Percentiles rank a stretch among this genome's conserved stretches.
Conservation (phyloP, 2,113 vertebrate species). For the Leuciscus idus region DNA sequence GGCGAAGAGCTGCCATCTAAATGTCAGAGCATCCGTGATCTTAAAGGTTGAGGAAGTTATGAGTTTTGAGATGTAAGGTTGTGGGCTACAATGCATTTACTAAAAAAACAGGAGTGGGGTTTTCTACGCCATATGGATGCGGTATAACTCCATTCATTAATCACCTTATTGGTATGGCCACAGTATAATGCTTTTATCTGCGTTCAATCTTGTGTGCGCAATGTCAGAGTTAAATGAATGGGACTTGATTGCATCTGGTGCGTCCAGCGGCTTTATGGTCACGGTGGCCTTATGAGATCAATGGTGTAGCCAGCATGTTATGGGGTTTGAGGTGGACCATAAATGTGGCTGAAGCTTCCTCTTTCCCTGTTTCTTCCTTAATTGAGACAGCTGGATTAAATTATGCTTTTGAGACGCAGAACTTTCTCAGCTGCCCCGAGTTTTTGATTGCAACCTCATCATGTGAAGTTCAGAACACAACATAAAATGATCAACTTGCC, state of each 20-base stretch:
- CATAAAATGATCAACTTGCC: slow-evolving; percentile 19
- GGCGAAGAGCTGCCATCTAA: neutral
- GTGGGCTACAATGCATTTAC: slow-evolving; percentile 27
- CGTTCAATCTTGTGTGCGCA: slow-evolving; percentile 38
- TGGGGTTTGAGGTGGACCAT: slow-evolving; percentile 58
- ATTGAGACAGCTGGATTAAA: slow-evolving; percentile 59
- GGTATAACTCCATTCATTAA: slow-evolving; percentile 4
- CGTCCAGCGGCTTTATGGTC: slow-evolving; percentile 61
- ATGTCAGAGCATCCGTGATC: slow-evolving; percentile 7
- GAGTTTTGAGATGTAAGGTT: neutral
- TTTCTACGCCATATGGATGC: slow-evolving; percentile 24
- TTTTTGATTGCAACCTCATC: slow-evolving; percentile 47
- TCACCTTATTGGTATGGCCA: slow-evolving; percentile 11
- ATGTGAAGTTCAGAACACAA: slow-evolving; percentile 28
- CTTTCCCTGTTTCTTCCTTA: slow-evolving; percentile 50
- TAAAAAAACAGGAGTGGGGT: slow-evolving; percentile 15
- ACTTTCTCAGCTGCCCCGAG: slow-evolving; percentile 13
- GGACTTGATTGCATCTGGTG: slow-evolving; percentile 53
- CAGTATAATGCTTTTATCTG: slow-evolving; percentile 50
- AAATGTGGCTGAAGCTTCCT: slow-evolving; percentile 63
- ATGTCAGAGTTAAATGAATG: slow-evolving; percentile 54
- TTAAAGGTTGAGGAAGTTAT: neutral
- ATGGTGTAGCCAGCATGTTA: slow-evolving; percentile 52
- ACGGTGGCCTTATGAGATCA: slow-evolving; percentile 61
- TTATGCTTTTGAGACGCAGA: slow-evolving; percentile 46